Evolutionary conservation across 2,888 invertebrate species (phyloP).

Genomic region (Lasioglossum malachurum): DNA sequence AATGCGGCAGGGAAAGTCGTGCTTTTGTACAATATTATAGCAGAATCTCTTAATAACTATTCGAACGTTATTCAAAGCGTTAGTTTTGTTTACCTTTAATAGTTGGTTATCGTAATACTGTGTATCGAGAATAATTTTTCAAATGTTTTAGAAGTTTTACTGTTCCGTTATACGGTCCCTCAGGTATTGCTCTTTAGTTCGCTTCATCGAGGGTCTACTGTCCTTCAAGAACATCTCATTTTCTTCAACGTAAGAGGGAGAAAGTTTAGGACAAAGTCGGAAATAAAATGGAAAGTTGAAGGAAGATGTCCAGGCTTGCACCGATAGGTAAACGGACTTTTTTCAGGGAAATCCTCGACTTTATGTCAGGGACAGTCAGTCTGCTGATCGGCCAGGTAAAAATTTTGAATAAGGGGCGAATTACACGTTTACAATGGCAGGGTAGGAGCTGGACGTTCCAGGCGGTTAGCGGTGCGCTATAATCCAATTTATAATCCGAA

Average conservation of each 20-base stretch:
- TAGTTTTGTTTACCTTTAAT: too few relatives aligned
- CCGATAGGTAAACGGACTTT: constrained; percentile 22
- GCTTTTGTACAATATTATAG: too few relatives aligned
- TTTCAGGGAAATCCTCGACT: constrained; percentile 42
- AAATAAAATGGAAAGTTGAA: constrained; percentile 8
- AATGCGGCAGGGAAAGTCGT: too few relatives aligned
- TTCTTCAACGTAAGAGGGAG: not conserved
- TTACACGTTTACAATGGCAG: constrained; percentile 55
- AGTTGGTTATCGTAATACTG: too few relatives aligned
- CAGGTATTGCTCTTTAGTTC: not conserved
- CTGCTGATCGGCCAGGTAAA: constrained; percentile 48
- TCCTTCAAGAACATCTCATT: not conserved
- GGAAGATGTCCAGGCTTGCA: not conserved
- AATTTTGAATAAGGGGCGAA: constrained; percentile 50
- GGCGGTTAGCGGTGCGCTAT: constrained; percentile 73
- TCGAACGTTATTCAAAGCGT: too few relatives aligned
- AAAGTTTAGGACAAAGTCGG: not conserved
- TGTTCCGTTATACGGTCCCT: not conserved
- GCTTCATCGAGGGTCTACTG: not conserved
- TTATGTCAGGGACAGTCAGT: constrained; percentile 25
- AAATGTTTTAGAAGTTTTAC: not conserved
- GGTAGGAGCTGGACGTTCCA: constrained; percentile 54
- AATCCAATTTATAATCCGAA: constrained; percentile 80
- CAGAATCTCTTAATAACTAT: too few relatives aligned
- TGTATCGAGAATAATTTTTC: not conserved